Percentiles rank a stretch among this genome's conserved stretches.
Conservation (phyloP, 2,888 invertebrate species). For the Tetragnatha montana region DNA sequence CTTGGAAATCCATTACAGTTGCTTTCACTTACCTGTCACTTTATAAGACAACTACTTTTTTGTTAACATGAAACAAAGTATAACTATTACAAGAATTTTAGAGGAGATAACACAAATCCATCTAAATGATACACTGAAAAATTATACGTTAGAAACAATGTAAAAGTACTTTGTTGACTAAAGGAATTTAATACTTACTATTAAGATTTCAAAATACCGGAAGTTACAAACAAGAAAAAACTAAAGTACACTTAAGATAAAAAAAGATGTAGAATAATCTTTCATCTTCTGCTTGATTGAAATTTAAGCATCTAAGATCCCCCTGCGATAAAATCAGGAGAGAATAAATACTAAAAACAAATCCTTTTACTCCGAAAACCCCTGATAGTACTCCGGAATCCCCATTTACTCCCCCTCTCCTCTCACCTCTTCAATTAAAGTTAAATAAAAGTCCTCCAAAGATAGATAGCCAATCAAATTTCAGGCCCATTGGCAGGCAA, state of each 20-base stretch:
- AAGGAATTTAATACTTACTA: too few relatives aligned
- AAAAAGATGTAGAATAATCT: not conserved
- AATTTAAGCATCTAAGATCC: not conserved
- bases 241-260: not conserved
- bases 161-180: too few relatives aligned
- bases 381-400: not conserved
- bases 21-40: too few relatives aligned
- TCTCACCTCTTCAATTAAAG: constrained; percentile 49
- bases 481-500: not conserved
- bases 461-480: constrained; percentile 47
- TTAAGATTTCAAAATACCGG: not conserved
- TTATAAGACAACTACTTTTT: too few relatives aligned
- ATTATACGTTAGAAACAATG: too few relatives aligned
- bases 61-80: too few relatives aligned
- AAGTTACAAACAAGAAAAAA: not conserved
- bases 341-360: not conserved
- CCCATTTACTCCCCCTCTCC: not conserved
- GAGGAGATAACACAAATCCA: too few relatives aligned
- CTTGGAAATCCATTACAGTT: too few relatives aligned
- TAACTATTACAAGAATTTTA: too few relatives aligned
- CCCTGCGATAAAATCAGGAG: not conserved
- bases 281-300: not conserved
- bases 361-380: not conserved
- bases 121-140: too few relatives aligned
- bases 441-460: constrained; percentile 43